phyloP scores from a whole-genome alignment of 2,113 vertebrate species.

The Rhabdomys dilectus region DNA sequence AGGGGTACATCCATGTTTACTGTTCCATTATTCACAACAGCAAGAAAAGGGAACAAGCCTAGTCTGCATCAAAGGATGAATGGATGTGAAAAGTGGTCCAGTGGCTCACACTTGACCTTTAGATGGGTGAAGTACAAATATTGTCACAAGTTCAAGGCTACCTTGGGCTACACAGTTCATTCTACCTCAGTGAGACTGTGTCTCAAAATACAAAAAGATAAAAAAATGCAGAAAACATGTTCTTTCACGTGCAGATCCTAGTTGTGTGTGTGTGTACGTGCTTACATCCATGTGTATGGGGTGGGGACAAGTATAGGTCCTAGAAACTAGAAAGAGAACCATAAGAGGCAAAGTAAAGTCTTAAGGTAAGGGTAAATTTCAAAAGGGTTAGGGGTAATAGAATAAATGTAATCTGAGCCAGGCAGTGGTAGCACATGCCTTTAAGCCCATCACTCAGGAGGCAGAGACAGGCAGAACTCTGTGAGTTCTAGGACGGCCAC shows the following conservation, averaged over 20 bases:
- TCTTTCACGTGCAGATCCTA: neutral
- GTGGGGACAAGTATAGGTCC: neutral
- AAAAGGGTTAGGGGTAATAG: neutral
- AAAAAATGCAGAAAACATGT: neutral
- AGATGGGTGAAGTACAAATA: neutral
- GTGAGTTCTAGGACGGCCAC: neutral
- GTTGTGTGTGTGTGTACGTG: neutral
- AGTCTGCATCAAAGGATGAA: neutral
- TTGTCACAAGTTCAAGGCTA: neutral
- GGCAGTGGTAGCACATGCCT: neutral
- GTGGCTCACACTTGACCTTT: neutral
- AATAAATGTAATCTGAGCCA: neutral
- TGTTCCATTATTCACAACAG: neutral
- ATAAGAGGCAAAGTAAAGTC: neutral
- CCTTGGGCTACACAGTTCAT: neutral
- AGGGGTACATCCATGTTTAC: neutral
- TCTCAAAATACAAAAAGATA: neutral
- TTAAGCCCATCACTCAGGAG: neutral
- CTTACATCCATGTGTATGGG: too few species aligned
- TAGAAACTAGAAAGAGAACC: neutral
- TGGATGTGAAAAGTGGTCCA: neutral
- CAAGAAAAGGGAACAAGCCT: neutral
- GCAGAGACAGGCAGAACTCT: neutral
- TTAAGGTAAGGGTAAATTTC: neutral
- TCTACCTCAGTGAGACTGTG: neutral